These are phyloP conservation scores for Urophycis tenuis DNA, from an alignment of 2,797 vertebrate species.

Conservation along the genomic window DNA sequence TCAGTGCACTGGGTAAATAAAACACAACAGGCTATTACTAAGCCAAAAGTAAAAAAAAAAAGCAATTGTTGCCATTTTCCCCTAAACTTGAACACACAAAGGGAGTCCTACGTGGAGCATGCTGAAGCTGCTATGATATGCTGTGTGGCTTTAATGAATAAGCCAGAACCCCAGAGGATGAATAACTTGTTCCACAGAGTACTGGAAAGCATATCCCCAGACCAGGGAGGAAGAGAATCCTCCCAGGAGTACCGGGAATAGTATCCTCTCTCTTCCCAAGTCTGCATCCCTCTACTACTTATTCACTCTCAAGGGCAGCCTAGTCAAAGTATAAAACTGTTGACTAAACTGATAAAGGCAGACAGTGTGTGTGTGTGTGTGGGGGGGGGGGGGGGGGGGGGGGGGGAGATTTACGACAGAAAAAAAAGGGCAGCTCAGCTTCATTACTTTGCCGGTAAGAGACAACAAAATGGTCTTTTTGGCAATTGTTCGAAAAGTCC, in stretches of 20 bases:
- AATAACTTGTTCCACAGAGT: neutral
- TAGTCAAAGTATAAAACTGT: neutral
- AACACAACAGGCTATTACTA: neutral
- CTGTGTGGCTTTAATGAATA: neutral
- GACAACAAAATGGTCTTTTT: constrained; percentile 16
- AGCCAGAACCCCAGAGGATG: neutral
- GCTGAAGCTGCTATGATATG: neutral
- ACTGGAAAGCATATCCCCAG: neutral
- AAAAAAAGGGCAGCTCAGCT: neutral
- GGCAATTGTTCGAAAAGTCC: neutral
- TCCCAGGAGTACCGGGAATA: neutral
- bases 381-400: too few species aligned
- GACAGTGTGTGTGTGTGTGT: too few species aligned
- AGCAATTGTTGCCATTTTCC: neutral
- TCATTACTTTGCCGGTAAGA: neutral
- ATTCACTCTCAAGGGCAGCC: neutral
- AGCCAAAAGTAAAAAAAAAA: neutral
- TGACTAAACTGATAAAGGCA: neutral
- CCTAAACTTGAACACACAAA: neutral
- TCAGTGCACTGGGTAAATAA: neutral
- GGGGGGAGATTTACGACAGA: too few species aligned
- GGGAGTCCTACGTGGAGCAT: neutral
- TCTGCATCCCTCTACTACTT: neutral
- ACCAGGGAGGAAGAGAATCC: neutral
- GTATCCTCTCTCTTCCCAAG: neutral